phyloP scores from a whole-genome alignment of 1,140 invertebrate species.

The Yoshiicerus persimilis region DNA sequence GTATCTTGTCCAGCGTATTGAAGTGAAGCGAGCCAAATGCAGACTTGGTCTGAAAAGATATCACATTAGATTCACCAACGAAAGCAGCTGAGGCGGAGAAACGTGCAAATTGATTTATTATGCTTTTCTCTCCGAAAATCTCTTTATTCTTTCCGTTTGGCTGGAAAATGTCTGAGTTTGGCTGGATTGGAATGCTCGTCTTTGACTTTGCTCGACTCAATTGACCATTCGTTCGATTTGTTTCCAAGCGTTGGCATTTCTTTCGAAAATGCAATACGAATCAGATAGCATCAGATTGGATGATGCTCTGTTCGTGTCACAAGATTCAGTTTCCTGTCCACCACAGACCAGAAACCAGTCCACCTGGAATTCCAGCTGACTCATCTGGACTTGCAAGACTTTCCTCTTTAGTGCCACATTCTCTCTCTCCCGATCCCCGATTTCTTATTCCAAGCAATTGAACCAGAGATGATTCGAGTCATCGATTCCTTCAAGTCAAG shows the following conservation, averaged over 20 bases:
- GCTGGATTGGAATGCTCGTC: not conserved
- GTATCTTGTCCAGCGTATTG: not conserved
- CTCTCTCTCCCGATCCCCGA: not conserved
- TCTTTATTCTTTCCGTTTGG: not conserved
- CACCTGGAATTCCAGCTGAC: conserved; percentile 1
- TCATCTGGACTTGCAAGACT: not conserved
- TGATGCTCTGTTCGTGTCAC: not conserved
- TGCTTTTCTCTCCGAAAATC: not conserved
- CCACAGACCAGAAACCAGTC: not conserved
- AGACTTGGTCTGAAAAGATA: not conserved
- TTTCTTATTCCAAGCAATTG: conserved; percentile 11
- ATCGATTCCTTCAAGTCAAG: not conserved
- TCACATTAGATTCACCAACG: not conserved
- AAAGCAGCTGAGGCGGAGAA: not conserved
- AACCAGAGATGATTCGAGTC: not conserved
- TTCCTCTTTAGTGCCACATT: not conserved
- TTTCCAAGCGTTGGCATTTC: not conserved
- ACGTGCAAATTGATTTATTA: conserved; percentile 23
- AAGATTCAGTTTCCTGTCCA: not conserved
- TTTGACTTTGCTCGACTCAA: not conserved
- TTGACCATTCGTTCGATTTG: not conserved
- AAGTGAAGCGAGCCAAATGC: not conserved
- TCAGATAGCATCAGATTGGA: not conserved
- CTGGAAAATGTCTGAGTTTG: not conserved
- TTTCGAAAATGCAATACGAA: not conserved